Percentiles rank a stretch among this genome's conserved stretches.
Conservation (phyloP, 1,140 invertebrate species). For the Panagrolaimus sp. region DNA sequence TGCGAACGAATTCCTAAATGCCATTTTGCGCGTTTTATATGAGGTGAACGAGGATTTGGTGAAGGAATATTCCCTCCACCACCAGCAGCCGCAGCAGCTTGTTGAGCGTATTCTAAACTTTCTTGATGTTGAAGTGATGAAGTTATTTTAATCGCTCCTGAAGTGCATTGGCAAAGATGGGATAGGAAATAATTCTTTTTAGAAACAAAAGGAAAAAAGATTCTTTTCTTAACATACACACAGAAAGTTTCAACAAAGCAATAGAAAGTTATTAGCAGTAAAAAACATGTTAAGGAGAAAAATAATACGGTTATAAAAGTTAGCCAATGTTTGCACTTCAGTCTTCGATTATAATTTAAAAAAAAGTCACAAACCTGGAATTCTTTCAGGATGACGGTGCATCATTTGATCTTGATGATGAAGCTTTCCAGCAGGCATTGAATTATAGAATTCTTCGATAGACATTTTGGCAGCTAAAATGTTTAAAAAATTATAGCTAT, state of each 20-base stretch:
- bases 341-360: conserved; percentile 11
- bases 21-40: conserved; percentile 92
- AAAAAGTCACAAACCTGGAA: conserved; percentile 68
- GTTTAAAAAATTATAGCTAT: too few species aligned
- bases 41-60: conserved; percentile 61
- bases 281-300: too few species aligned
- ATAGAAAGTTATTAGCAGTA: too few species aligned
- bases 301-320: too few species aligned
- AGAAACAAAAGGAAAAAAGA: too few species aligned
- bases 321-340: too few species aligned
- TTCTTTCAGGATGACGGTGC: conserved; percentile 86
- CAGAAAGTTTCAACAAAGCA: too few species aligned
- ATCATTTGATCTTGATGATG: conserved; percentile 46
- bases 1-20: conserved; percentile 95
- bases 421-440: conserved; percentile 47
- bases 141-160: conserved; percentile 42
- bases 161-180: too few species aligned
- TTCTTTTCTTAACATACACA: too few species aligned
- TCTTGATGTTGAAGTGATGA: conserved; percentile 59
- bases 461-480: conserved; percentile 55
- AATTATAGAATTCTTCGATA: conserved; percentile 57
- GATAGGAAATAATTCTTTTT: too few species aligned
- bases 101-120: conserved; percentile 5
- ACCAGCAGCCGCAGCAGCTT: background rate
- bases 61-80: conserved; percentile 14